Percentiles rank a stretch among this genome's conserved stretches.
Conservation (phyloP, 2,888 invertebrate species). For the Agonopterix heracliana region DNA sequence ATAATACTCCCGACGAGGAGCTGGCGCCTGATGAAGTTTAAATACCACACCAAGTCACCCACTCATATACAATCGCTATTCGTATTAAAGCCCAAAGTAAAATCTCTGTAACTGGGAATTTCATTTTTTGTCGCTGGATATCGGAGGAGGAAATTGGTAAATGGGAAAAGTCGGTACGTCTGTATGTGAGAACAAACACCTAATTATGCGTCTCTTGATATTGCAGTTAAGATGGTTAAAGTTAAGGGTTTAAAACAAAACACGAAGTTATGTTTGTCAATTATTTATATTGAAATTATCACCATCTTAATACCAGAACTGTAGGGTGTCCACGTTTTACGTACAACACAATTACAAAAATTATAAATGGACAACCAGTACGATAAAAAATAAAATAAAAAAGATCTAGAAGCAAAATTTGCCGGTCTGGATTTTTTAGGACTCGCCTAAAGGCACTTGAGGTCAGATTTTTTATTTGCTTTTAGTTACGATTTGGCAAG, state of each 20-base stretch:
- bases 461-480: constrained; percentile 47
- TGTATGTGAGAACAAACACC: too few species aligned
- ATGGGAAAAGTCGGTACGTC: too few species aligned
- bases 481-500: constrained; percentile 53
- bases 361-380: constrained; percentile 39
- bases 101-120: too few species aligned
- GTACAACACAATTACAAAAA: constrained; percentile 66
- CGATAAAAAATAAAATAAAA: constrained; percentile 22
- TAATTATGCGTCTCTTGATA: too few species aligned
- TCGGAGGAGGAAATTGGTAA: too few species aligned
- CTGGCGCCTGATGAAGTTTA: constrained; percentile 57
- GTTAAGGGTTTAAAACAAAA: constrained; percentile 3
- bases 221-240: too few species aligned
- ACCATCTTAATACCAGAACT: constrained; percentile 66
- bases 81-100: too few species aligned
- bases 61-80: too few species aligned
- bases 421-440: constrained; percentile 50
- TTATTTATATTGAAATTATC: constrained; percentile 72
- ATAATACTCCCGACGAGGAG: constrained; percentile 20
- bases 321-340: constrained; percentile 72
- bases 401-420: constrained; percentile 17
- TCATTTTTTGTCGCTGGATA: too few species aligned
- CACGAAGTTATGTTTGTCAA: constrained; percentile 41
- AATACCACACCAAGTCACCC: too few species aligned
- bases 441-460: constrained; percentile 72